Evolutionary conservation across 1,140 invertebrate genomes (phyloP).

Genomic region (Drosophila rhopaloa): DNA sequence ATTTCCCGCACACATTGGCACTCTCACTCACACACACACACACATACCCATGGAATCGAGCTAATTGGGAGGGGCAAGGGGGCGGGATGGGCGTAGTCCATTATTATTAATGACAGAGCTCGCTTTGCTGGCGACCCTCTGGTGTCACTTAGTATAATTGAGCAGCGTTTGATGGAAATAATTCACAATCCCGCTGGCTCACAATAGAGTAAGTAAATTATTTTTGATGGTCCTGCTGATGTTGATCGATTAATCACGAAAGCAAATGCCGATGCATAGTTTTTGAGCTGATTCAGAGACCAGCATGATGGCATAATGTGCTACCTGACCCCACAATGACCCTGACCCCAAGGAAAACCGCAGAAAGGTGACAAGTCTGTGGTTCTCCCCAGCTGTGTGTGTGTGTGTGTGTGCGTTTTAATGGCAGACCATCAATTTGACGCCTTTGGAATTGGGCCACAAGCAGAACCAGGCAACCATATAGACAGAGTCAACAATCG

Average conservation of each 20-base stretch:
- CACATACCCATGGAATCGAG: not conserved
- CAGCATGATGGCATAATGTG: conserved; percentile 37
- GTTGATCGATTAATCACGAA: conserved; percentile 71
- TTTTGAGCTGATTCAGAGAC: conserved; percentile 19
- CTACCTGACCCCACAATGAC: conserved; percentile 3
- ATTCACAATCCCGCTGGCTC: conserved; percentile 63
- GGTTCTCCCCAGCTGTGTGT: conserved; percentile 48
- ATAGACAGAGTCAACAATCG: conserved; percentile 18
- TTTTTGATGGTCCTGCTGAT: conserved; percentile 67
- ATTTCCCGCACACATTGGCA: conserved; percentile 39
- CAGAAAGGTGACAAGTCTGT: conserved; percentile 50
- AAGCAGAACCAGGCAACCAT: conserved; percentile 1
- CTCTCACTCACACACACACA: conserved; percentile 4
- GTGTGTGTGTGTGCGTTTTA: conserved; percentile 52
- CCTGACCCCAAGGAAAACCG: conserved; percentile 26
- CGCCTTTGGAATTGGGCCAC: conserved; percentile 17
- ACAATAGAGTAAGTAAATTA: conserved; percentile 46
- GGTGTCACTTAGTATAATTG: conserved; percentile 79
- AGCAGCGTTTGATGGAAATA: conserved; percentile 74
- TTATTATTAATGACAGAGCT: conserved; percentile 72
- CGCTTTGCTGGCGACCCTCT: conserved; percentile 42
- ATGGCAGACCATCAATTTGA: conserved; percentile 67
- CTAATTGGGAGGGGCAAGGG: conserved; percentile 28
- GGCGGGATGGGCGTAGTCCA: conserved; percentile 44
- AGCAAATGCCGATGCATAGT: conserved; percentile 56